phyloP scores from a whole-genome alignment of 1,140 invertebrate genomes.

The Brachionus plicatilis region DNA sequence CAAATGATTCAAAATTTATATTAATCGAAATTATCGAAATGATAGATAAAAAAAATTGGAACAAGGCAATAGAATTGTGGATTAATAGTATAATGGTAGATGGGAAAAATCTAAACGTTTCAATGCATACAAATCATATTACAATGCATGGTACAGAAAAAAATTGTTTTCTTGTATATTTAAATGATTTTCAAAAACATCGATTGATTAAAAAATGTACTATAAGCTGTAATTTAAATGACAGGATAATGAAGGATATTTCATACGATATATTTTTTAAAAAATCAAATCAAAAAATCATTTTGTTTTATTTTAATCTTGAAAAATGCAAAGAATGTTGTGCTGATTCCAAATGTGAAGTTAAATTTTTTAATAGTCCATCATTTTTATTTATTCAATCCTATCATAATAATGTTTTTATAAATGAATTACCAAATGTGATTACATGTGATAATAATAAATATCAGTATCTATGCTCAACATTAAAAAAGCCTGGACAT shows the following conservation, averaged over 20 bases:
- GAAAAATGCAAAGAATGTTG: not conserved
- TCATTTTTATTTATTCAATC: not conserved
- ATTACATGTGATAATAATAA: not conserved
- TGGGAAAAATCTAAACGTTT: not conserved
- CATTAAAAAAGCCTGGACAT: not conserved
- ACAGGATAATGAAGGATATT: not conserved
- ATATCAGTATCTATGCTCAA: not conserved
- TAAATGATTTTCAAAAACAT: not conserved
- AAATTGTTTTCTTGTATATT: not conserved
- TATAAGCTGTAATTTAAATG: not conserved
- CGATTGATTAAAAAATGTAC: not conserved
- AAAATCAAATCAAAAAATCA: not conserved
- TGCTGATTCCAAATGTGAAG: not conserved
- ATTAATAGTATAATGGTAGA: not conserved
- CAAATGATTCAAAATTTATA: not conserved
- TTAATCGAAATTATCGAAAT: not conserved
- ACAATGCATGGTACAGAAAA: not conserved
- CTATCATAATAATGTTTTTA: not conserved
- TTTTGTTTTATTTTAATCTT: not conserved
- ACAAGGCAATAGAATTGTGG: slow-evolving; percentile 7
- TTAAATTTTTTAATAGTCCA: not conserved
- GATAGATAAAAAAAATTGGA: not conserved
- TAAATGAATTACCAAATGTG: not conserved
- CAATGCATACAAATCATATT: not conserved
- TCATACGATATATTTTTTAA: not conserved